Percentiles rank a stretch among this genome's conserved stretches.
Conservation (phyloP, 2,797 vertebrate species). For the Amniataba percoides region DNA sequence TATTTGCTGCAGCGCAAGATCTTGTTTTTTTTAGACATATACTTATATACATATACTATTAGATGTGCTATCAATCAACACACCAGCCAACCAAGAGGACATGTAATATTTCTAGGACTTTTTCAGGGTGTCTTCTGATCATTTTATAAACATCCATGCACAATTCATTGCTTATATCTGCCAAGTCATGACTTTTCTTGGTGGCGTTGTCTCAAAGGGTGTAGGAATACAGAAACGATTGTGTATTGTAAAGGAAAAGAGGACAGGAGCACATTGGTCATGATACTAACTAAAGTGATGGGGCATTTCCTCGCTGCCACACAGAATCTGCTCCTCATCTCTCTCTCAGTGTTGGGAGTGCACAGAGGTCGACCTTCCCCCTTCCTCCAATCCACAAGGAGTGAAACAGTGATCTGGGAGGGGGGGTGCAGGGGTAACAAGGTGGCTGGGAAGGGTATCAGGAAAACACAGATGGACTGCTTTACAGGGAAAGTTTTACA, state of each 20-base stretch:
- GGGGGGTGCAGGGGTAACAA: conserved; percentile 22
- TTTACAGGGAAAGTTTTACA: conserved; percentile 29
- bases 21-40: background rate
- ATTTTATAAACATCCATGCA: conserved; percentile 61
- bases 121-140: conserved; percentile 54
- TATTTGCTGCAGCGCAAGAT: background rate
- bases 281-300: conserved; percentile 42
- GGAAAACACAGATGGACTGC: conserved; percentile 49
- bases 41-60: background rate
- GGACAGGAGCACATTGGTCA: conserved; percentile 28
- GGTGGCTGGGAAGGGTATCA: conserved; percentile 26
- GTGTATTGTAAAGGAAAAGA: conserved; percentile 43
- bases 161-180: conserved; percentile 59
- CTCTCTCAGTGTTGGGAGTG: conserved; percentile 57
- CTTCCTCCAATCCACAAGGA: conserved; percentile 29
- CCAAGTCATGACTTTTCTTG: conserved; percentile 48
- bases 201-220: background rate
- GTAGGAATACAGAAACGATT: conserved; percentile 26
- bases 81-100: conserved; percentile 1
- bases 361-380: conserved; percentile 47
- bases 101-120: conserved; percentile 20
- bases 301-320: conserved; percentile 69
- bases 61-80: conserved; percentile 32
- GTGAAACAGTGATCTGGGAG: conserved; percentile 48
- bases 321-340: conserved; percentile 76